Percentiles rank a stretch among this genome's conserved stretches.
phyloP scores from a whole-genome alignment of 1,140 invertebrate species.

The Periplaneta americana region DNA sequence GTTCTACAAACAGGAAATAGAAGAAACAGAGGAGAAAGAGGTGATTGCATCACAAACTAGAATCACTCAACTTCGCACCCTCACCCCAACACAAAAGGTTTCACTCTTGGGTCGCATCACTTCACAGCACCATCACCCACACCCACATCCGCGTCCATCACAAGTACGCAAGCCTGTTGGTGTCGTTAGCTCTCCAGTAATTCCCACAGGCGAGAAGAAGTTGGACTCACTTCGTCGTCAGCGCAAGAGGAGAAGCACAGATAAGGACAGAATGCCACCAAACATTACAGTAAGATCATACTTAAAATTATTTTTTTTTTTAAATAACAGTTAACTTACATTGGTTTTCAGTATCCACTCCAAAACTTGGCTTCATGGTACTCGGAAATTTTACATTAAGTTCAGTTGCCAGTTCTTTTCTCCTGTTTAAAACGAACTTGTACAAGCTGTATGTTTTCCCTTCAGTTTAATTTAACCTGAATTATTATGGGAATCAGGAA shows the following conservation, averaged over 20 bases:
- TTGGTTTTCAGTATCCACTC: too few species aligned
- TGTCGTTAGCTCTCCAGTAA: background rate
- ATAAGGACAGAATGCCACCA: slow-evolving; percentile 8
- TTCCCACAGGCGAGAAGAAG: background rate
- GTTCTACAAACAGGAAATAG: background rate
- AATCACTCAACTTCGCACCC: slow-evolving; percentile 31
- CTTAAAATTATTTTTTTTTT: background rate
- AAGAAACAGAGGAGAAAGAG: background rate
- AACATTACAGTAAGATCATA: background rate
- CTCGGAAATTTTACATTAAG: too few species aligned
- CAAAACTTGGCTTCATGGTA: too few species aligned
- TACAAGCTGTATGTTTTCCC: too few species aligned
- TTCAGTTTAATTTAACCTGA: too few species aligned
- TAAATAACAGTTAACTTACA: too few species aligned
- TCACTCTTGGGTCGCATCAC: slow-evolving; percentile 20
- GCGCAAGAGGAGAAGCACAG: slow-evolving; percentile 17
- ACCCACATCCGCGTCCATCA: background rate
- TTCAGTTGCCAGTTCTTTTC: too few species aligned
- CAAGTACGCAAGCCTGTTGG: background rate
- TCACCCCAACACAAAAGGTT: slow-evolving; percentile 38
- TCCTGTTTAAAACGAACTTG: too few species aligned
- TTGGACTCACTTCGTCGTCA: background rate
- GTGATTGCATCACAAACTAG: background rate
- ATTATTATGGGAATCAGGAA: too few species aligned
- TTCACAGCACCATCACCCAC: background rate